These are phyloP conservation scores for Felis chaus DNA, from an alignment of 2,113 vertebrate genomes.

Conservation along the genomic window DNA sequence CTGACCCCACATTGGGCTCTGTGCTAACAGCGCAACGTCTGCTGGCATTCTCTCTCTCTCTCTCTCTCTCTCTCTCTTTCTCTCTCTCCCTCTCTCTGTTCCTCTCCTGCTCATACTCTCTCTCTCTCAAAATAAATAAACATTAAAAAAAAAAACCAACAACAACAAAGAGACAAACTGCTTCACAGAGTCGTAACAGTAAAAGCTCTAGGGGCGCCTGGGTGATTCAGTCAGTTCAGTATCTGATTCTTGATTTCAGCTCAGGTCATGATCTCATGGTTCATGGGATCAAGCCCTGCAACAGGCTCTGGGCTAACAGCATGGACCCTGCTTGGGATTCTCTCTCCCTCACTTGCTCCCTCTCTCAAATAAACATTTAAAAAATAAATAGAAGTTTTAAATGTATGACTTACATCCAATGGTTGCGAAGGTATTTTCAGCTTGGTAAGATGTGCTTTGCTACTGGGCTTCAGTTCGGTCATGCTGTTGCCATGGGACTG, in stretches of 20 bases:
- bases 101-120: too few species aligned
- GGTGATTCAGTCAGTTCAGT: neutral
- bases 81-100: too few species aligned
- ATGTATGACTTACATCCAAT: slow-evolving; percentile 89
- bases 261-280: neutral
- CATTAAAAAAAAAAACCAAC: too few species aligned
- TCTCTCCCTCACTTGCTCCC: neutral
- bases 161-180: neutral
- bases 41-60: neutral
- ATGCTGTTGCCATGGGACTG: slow-evolving; percentile 91
- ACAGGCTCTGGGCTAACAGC: too few species aligned
- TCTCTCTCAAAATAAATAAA: too few species aligned
- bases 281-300: too few species aligned
- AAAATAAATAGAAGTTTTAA: neutral
- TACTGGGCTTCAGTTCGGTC: slow-evolving; percentile 94
- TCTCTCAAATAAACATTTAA: neutral
- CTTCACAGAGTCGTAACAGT: neutral
- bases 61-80: too few species aligned
- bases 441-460: slow-evolving; percentile 96
- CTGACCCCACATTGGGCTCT: too few species aligned
- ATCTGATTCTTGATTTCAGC: neutral
- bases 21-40: too few species aligned
- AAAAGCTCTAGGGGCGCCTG: neutral
- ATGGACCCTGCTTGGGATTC: neutral
- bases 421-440: slow-evolving; percentile 98